A percentile compares a stretch with the other conserved stretches of the same genome.
These are phyloP conservation scores for Tridacna crocea DNA, from an alignment of 2,888 invertebrate species.

Conservation along the genomic window DNA sequence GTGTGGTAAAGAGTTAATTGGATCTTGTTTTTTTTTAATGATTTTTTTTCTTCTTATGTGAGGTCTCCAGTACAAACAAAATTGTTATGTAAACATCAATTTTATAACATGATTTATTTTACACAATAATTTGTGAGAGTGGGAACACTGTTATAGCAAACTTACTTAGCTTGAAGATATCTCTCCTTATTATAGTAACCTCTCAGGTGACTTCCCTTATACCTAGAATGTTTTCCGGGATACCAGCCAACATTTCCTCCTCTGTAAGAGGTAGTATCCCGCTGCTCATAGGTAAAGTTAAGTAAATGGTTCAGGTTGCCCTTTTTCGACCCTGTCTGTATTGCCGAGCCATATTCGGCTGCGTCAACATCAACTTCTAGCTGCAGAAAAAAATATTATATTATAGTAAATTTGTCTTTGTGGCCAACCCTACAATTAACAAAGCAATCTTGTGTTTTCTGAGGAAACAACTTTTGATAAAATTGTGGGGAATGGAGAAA, in stretches of 20 bases:
- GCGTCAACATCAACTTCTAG: conserved; percentile 67
- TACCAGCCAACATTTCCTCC: conserved; percentile 53
- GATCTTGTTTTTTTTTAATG: no score
- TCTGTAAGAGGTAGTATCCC: conserved; percentile 84
- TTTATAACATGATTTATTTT: no score
- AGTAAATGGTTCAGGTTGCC: conserved; percentile 96
- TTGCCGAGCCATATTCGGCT: conserved; percentile 92
- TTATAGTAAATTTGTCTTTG: background rate
- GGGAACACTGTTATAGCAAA: no score
- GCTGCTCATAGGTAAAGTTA: conserved; percentile 90
- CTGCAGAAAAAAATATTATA: conserved; percentile 57
- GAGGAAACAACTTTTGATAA: no score
- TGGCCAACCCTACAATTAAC: no score
- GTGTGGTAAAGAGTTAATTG: no score
- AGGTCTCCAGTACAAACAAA: no score
- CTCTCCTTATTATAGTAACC: conserved; percentile 95
- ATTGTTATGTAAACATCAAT: no score
- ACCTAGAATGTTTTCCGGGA: conserved; percentile 47
- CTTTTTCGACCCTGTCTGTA: conserved; percentile 89
- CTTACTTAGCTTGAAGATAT: conserved; percentile 96
- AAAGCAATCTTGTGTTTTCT: no score
- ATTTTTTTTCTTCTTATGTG: no score
- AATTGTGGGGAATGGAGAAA: no score
- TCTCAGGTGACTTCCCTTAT: conserved; percentile 60
- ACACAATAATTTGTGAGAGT: no score